Evolutionary conservation across 92 coral and sea anemone species (phyloP).

Genomic region (Metridium senile): DNA sequence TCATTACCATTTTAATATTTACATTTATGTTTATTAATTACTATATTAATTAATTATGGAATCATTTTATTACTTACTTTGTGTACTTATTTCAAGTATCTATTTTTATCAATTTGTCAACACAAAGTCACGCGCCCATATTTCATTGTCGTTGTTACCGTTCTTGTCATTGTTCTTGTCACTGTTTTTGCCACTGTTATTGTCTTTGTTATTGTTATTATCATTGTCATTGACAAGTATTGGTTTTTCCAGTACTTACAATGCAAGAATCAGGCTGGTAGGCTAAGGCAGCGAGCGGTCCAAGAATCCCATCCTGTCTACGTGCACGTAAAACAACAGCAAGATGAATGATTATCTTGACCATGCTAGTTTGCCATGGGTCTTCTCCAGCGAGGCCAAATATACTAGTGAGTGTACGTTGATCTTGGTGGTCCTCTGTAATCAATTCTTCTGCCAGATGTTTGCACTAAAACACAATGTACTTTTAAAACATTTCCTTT

Average conservation of each 20-base stretch:
- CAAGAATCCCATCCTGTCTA: constrained; percentile 10
- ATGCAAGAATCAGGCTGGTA: background rate
- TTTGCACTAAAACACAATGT: background rate
- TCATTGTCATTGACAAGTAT: no score
- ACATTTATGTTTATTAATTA: no score
- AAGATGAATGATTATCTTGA: constrained; percentile 43
- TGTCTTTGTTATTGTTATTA: no score
- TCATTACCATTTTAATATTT: no score
- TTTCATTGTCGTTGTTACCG: no score
- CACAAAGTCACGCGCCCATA: no score
- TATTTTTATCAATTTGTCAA: no score
- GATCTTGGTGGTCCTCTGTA: background rate
- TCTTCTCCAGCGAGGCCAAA: background rate
- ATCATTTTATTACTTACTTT: no score
- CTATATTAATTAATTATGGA: no score
- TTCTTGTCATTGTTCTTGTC: no score
- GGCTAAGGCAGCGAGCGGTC: constrained; percentile 12
- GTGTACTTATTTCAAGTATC: no score
- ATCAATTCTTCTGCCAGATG: constrained; percentile 10
- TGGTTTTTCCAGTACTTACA: background rate
- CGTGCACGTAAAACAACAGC: constrained; percentile 29
- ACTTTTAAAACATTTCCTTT: background rate
- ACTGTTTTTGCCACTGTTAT: no score
- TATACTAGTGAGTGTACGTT: background rate
- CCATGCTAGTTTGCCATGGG: constrained; percentile 27